Evolutionary conservation across 2,888 invertebrate species (phyloP).

Genomic region (Leptothorax acervorum): DNA sequence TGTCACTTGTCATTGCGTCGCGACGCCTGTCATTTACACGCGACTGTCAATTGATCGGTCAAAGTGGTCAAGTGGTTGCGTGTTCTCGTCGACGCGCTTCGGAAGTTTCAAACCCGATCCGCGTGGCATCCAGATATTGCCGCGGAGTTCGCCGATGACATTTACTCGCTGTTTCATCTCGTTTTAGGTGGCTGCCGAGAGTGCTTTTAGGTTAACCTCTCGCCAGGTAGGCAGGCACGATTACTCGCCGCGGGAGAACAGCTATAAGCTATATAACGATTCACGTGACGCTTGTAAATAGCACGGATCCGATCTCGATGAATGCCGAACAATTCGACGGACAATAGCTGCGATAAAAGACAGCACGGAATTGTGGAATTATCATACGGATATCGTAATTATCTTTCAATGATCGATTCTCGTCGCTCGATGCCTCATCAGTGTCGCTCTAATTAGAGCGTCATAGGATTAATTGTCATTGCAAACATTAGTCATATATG

Average conservation of each 20-base stretch:
- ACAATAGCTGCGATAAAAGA: background rate
- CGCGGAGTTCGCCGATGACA: background rate
- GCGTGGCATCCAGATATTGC: too few relatives aligned
- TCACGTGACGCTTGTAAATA: conserved; percentile 17
- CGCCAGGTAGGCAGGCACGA: background rate
- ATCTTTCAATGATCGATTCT: background rate
- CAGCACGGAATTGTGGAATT: background rate
- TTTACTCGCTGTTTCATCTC: background rate
- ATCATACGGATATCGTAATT: background rate
- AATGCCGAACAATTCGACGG: background rate
- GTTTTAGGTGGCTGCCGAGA: background rate
- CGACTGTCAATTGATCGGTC: conserved; percentile 42
- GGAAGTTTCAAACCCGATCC: background rate
- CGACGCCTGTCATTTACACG: conserved; percentile 13
- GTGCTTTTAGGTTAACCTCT: conserved; percentile 32
- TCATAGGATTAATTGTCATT: background rate
- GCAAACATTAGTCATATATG: background rate
- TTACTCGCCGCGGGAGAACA: too few relatives aligned
- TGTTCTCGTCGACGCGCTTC: background rate
- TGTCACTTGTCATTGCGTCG: background rate
- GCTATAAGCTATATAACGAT: background rate
- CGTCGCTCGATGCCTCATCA: background rate
- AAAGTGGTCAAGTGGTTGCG: background rate
- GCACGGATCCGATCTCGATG: background rate
- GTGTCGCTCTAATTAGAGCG: background rate